These are phyloP conservation scores for Echinarachnius parma DNA, from an alignment of 53 echinoderm and acorn worm genomes.

Conservation along the genomic window DNA sequence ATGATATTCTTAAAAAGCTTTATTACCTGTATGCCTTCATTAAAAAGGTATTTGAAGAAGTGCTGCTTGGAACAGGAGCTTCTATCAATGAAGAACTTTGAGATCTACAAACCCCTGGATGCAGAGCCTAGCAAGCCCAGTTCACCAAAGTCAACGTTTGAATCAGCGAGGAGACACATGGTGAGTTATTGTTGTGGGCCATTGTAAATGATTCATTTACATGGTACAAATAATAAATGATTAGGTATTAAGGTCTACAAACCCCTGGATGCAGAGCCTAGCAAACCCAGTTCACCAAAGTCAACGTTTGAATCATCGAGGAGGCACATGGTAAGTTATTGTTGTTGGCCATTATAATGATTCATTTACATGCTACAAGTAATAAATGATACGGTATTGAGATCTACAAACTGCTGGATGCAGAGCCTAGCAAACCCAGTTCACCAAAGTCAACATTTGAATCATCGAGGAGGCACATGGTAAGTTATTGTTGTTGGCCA, in stretches of 20 bases:
- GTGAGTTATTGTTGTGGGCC: constrained; percentile 37
- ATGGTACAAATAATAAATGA: too few relatives aligned
- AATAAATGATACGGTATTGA: too few relatives aligned
- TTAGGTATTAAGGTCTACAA: too few relatives aligned
- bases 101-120: constrained; percentile 85
- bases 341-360: neutral
- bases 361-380: too few relatives aligned
- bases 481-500: too few relatives aligned
- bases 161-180: constrained; percentile 71
- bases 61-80: constrained; percentile 91
- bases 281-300: constrained; percentile 17
- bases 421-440: too few relatives aligned
- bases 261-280: constrained; percentile 70
- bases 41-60: constrained; percentile 85
- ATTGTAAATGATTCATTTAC: neutral
- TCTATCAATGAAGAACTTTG: constrained; percentile 93
- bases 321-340: constrained; percentile 72
- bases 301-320: constrained; percentile 63
- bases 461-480: too few relatives aligned
- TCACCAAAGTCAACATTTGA: too few relatives aligned
- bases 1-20: too few relatives aligned
- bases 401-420: too few relatives aligned
- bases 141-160: constrained; percentile 47
- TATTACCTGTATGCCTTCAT: too few relatives aligned
- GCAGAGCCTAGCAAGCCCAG: constrained; percentile 33